Evolutionary conservation across 1,140 invertebrate species (phyloP), one percentile per base, ranked within the genome.

Genomic region (Diprion similis): DNA sequence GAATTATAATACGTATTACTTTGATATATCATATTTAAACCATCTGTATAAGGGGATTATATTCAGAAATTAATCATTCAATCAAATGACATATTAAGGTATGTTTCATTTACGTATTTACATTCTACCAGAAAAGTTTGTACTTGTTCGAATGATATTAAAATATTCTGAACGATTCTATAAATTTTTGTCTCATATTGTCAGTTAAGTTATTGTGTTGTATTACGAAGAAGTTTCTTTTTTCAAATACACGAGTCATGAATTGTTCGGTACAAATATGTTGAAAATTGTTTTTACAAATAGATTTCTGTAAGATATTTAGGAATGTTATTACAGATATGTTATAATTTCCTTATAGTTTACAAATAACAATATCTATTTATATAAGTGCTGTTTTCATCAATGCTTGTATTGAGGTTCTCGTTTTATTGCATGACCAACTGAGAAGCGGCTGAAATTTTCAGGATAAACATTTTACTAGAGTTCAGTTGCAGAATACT

Each of bases 401-500:
- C 70, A 24, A 74, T 74, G 70, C 70, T 37, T 17, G 45, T 24
- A 8, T 47, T 10, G 46, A 45, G 48, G 59, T 74, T n/a, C 70
- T 51, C 68, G 66, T 66, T 69, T 70, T 66, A 70, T 70, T 64
- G 45, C 45, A n/a, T 13, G 46, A 66, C 37, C 10, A 64, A n/a
- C 9, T 70, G 45, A 10, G 45, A 15, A 45, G 64, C 51, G 46
- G 46, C 64, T 66, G 45, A 37, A 37, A 47, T 66, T 48, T n/a
- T 59, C 15, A 65, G 70, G 59, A 24, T 70, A 74, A n/a, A 66
- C n/a, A 17, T 73, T 68, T 69, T 73, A 6, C 15, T 17, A 46
- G 13, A 66, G 70, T 74, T 70, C 10, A 73, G 15, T 24, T 73
- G 17, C 10, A 73, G 48, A 73, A 47, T 17, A 68, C 47, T n/a